A percentile compares a stretch with the other conserved stretches of the same genome.
Evolutionary conservation across 1,140 invertebrate species (phyloP).

Genomic region (Cherax destructor): DNA sequence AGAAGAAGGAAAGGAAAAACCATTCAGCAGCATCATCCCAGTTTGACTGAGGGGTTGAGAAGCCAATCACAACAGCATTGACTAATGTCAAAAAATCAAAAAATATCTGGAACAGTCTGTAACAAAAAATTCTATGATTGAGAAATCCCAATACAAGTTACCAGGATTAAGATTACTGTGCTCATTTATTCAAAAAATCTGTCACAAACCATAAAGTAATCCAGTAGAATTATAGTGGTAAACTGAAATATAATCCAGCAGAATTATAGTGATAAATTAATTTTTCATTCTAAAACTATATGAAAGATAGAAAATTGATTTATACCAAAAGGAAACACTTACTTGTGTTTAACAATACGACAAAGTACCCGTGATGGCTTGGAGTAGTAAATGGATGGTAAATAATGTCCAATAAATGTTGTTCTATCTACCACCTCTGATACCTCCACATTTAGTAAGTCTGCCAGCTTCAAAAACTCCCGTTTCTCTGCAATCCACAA

Average conservation of each 20-base stretch:
- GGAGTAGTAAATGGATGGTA: slow-evolving; percentile 75
- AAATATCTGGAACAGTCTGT: slow-evolving; percentile 76
- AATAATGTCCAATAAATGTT: slow-evolving; percentile 74
- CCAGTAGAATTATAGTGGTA: no score
- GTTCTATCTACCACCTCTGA: slow-evolving; percentile 76
- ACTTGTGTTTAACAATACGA: slow-evolving; percentile 76
- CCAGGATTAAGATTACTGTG: no score
- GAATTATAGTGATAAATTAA: no score
- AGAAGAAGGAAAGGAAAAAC: slow-evolving; percentile 77
- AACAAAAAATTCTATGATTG: slow-evolving; percentile 8
- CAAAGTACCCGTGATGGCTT: slow-evolving; percentile 74
- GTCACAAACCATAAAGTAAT: no score
- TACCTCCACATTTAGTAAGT: slow-evolving; percentile 77
- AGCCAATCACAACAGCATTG: slow-evolving; percentile 78
- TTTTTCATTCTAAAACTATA: no score
- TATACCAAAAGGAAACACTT: slow-evolving; percentile 46
- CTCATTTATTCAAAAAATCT: no score
- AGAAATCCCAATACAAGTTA: no score
- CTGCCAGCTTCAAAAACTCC: slow-evolving; percentile 77
- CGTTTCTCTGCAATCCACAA: slow-evolving; percentile 70
- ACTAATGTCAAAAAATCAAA: slow-evolving; percentile 78
- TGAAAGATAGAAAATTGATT: not conserved
- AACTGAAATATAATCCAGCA: no score
- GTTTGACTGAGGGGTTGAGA: slow-evolving; percentile 76
- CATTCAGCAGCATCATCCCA: slow-evolving; percentile 77